Conservation (phyloP, 1,140 invertebrate species). For the Fopius arisanus region DNA sequence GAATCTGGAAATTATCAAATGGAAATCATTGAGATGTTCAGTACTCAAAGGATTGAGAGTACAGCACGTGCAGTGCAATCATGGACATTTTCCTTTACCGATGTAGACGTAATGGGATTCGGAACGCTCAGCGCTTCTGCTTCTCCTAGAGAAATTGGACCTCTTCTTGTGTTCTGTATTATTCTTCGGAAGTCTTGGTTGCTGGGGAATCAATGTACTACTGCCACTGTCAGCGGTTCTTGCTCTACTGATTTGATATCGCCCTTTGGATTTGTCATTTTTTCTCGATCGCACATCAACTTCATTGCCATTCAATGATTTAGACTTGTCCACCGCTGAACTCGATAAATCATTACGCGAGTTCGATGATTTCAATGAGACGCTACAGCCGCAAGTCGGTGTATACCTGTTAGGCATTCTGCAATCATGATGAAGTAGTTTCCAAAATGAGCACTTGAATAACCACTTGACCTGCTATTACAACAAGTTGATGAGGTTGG, state of each 20-base stretch:
- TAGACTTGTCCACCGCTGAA: constrained; percentile 42
- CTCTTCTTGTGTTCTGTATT: constrained; percentile 52
- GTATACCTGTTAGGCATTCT: constrained; percentile 60
- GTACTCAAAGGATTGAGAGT: no score
- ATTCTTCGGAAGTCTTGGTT: constrained; percentile 39
- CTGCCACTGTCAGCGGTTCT: constrained; percentile 44
- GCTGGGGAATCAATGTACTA: constrained; percentile 49
- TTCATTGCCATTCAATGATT: constrained; percentile 43
- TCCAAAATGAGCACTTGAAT: not conserved
- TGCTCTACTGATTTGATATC: constrained; percentile 29
- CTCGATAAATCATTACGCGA: constrained; percentile 41
- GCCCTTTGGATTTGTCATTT: constrained; percentile 37
- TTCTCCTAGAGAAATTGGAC: constrained; percentile 52
- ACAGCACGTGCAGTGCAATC: not conserved
- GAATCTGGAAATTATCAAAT: constrained; percentile 46
- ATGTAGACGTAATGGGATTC: constrained; percentile 62
- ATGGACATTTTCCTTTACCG: constrained; percentile 37
- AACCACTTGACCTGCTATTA: not conserved
- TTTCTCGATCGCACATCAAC: constrained; percentile 43
- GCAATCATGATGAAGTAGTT: constrained; percentile 29
- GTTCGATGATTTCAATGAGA: constrained; percentile 45
- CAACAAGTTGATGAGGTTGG: no score
- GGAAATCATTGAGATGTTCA: no score
- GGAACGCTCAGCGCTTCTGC: constrained; percentile 56
- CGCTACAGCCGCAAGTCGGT: constrained; percentile 51